These are phyloP conservation scores for Cantharis rufa DNA, from an alignment of 2,888 invertebrate genomes.

Conservation along the genomic window DNA sequence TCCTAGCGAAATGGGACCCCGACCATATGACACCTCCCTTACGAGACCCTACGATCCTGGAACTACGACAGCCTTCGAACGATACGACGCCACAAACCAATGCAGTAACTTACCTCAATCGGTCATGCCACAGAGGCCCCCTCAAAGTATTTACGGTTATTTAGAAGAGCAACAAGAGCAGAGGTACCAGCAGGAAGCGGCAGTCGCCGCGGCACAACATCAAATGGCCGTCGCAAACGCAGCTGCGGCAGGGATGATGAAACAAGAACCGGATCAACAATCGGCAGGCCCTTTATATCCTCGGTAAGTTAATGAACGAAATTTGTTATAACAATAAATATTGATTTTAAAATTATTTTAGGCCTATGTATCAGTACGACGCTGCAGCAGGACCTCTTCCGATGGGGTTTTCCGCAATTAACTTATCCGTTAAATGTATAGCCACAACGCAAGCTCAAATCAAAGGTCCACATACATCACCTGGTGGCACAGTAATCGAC, in stretches of 20 bases:
- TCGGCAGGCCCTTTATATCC: conserved; percentile 76
- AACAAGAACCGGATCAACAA: conserved; percentile 72
- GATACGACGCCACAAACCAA: conserved; percentile 62
- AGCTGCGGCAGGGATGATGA: conserved; percentile 64
- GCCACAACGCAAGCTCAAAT: conserved; percentile 71
- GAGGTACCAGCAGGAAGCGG: conserved; percentile 64
- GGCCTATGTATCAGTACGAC: conserved; percentile 85
- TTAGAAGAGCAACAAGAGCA: conserved; percentile 66
- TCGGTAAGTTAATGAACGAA: conserved; percentile 55
- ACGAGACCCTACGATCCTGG: conserved; percentile 63
- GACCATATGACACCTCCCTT: conserved; percentile 58
- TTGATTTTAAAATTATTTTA: conserved; percentile 47
- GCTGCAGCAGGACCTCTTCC: conserved; percentile 71
- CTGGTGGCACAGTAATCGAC: conserved; percentile 82
- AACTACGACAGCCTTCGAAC: conserved; percentile 64
- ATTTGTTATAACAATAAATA: background rate
- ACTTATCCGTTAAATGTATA: conserved; percentile 83
- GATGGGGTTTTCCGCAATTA: conserved; percentile 79
- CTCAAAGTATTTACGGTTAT: conserved; percentile 66
- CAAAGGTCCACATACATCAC: conserved; percentile 71
- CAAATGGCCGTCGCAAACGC: conserved; percentile 59
- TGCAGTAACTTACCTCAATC: conserved; percentile 57
- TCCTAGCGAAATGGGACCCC: conserved; percentile 58
- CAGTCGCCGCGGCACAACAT: conserved; percentile 56
- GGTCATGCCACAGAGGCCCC: conserved; percentile 56